A percentile compares a stretch with the other conserved stretches of the same genome.
Conservation (phyloP, 1,140 invertebrate species). For the Drosophila setifemur region DNA sequence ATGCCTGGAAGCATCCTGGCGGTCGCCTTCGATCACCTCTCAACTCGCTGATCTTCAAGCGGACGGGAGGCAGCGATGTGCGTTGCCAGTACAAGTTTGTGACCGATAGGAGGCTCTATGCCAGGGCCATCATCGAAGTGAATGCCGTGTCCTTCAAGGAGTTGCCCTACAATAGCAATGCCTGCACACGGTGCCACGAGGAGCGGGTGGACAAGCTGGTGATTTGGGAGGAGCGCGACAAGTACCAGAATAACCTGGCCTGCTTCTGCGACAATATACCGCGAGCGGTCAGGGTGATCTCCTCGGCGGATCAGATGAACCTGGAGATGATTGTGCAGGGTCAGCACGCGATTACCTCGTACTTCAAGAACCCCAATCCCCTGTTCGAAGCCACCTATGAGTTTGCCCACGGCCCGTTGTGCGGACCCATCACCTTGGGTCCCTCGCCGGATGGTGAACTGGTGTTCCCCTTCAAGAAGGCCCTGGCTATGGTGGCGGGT, state of each 20-base stretch:
- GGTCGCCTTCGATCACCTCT: constrained; percentile 90
- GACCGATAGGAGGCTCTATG: constrained; percentile 90
- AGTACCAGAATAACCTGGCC: constrained; percentile 82
- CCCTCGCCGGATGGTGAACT: constrained; percentile 91
- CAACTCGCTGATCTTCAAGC: constrained; percentile 93
- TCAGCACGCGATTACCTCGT: constrained; percentile 90
- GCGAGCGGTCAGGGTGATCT: constrained; percentile 87
- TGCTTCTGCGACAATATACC: constrained; percentile 87
- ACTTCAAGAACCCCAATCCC: constrained; percentile 92
- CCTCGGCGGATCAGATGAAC: constrained; percentile 89
- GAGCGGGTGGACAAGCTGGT: constrained; percentile 92
- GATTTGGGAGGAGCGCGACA: constrained; percentile 87
- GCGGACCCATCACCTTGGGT: constrained; percentile 90
- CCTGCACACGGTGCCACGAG: constrained; percentile 91
- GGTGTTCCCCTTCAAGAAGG: constrained; percentile 92
- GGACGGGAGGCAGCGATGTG: constrained; percentile 87
- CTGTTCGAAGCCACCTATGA: constrained; percentile 93
- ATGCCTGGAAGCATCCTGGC: constrained; percentile 88
- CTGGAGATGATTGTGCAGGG: constrained; percentile 91
- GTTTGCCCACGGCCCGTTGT: constrained; percentile 93
- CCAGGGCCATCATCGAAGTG: constrained; percentile 88
- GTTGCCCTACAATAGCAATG: constrained; percentile 89
- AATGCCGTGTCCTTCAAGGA: constrained; percentile 84
- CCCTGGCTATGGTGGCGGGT: constrained; percentile 84
- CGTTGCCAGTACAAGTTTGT: constrained; percentile 92